phyloP scores from a whole-genome alignment of 2,888 invertebrate species.

The Eupithecia vulgata region DNA sequence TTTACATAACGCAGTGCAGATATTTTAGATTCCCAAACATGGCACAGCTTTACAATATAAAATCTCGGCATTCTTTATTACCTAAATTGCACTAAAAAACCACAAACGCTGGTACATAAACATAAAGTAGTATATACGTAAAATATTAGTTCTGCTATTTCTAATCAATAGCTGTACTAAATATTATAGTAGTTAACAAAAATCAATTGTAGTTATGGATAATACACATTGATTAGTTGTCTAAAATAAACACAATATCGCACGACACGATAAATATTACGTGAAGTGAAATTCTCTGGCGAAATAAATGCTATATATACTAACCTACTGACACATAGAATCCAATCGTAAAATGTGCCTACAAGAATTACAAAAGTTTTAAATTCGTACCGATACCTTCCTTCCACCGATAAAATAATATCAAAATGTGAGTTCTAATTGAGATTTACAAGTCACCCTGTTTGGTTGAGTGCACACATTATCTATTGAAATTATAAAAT shows the following conservation, averaged over 20 bases:
- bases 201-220: background rate
- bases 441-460: slow-evolving; percentile 49
- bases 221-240: background rate
- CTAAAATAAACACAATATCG: background rate
- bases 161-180: background rate
- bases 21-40: slow-evolving; percentile 58
- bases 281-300: slow-evolving; percentile 18
- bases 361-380: slow-evolving; percentile 35
- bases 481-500: slow-evolving; percentile 41
- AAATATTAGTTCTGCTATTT: background rate
- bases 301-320: slow-evolving; percentile 31
- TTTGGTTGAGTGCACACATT: slow-evolving; percentile 48
- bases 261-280: slow-evolving; percentile 15
- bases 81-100: slow-evolving; percentile 64
- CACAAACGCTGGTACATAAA: slow-evolving; percentile 1
- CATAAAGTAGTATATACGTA: background rate
- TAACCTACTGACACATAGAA: slow-evolving; percentile 16
- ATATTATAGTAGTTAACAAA: background rate
- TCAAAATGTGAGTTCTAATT: slow-evolving; percentile 39
- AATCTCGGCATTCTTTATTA: slow-evolving; percentile 50
- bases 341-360: slow-evolving; percentile 26
- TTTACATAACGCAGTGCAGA: slow-evolving; percentile 52
- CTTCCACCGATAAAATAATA: slow-evolving; percentile 46
- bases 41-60: slow-evolving; percentile 65
- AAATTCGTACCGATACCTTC: slow-evolving; percentile 47